Evolutionary conservation across 2,797 vertebrate genomes (phyloP).

Genomic region (Catamblyrhynchus diadema): DNA sequence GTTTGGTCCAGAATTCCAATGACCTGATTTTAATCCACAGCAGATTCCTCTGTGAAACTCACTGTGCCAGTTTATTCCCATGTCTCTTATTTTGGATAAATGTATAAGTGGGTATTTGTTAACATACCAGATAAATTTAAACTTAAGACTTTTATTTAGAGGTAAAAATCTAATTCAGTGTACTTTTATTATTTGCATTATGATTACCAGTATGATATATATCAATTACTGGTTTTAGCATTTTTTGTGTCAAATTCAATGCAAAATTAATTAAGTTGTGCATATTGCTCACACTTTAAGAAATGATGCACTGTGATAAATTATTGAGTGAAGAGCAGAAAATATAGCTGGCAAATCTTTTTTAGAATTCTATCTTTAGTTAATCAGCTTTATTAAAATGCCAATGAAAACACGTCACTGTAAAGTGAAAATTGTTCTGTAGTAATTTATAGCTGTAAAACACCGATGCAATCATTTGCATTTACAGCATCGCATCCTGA

Average conservation of each 20-base stretch:
- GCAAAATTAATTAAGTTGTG: constrained; percentile 1
- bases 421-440: constrained; percentile 30
- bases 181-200: neutral
- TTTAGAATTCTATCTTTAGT: constrained; percentile 9
- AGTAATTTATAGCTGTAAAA: constrained; percentile 4
- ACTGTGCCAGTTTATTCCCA: neutral
- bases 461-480: neutral
- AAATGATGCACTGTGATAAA: neutral
- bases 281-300: neutral
- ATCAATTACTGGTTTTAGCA: neutral
- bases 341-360: neutral
- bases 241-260: neutral
- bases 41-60: neutral
- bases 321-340: neutral
- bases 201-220: neutral
- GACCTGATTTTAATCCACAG: neutral
- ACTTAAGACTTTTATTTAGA: neutral
- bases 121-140: neutral
- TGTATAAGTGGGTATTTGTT: neutral
- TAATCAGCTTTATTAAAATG: constrained; percentile 33
- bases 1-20: neutral
- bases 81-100: neutral
- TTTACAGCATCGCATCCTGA: neutral
- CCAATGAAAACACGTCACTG: neutral
- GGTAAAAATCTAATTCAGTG: neutral